Evolutionary conservation across 2,113 vertebrate species (phyloP).

Genomic region (Tyto alba): DNA sequence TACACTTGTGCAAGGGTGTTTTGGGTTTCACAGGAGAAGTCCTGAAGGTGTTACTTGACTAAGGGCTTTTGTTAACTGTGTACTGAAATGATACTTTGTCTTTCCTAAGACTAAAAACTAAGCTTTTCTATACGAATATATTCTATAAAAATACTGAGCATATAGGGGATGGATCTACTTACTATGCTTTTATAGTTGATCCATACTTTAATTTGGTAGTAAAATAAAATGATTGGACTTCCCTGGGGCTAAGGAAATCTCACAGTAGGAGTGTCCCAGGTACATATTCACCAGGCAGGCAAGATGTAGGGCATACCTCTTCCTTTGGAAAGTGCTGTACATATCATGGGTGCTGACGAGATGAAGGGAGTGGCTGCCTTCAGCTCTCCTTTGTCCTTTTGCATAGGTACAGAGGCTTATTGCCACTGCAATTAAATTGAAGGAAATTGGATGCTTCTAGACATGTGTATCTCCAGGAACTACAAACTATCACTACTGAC

Average conservation of each 20-base stretch:
- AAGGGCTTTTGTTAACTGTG: background rate
- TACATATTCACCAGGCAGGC: background rate
- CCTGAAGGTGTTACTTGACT: background rate
- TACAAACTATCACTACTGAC: background rate
- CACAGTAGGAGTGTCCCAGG: background rate
- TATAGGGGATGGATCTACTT: background rate
- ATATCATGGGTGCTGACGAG: background rate
- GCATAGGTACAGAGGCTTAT: background rate
- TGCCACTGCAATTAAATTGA: background rate
- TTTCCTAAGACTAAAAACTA: background rate
- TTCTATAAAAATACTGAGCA: background rate
- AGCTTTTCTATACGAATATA: background rate
- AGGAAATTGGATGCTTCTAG: background rate
- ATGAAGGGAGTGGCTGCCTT: background rate
- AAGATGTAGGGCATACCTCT: too few relatives aligned
- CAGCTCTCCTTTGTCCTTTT: background rate
- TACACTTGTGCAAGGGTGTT: background rate
- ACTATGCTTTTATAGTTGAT: background rate
- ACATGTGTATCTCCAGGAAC: background rate
- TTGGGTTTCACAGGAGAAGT: background rate
- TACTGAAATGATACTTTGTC: background rate
- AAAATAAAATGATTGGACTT: background rate
- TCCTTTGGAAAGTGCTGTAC: background rate
- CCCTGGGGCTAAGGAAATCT: background rate
- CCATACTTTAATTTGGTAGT: background rate